Evolutionary conservation across 1,140 invertebrate species (phyloP).

Genomic region (Alviniconcha marisindica): DNA sequence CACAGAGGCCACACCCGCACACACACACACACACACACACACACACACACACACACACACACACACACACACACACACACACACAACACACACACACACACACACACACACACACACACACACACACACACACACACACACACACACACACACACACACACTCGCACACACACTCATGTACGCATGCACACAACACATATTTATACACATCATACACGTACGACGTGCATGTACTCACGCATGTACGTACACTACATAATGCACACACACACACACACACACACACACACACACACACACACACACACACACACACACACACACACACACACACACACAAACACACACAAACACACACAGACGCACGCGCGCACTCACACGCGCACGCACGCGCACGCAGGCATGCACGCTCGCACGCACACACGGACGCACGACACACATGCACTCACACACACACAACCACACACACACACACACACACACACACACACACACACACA

Average conservation of each 20-base stretch:
- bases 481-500: neutral
- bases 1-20: neutral
- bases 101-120: slow-evolving; percentile 2
- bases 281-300: slow-evolving; percentile 9
- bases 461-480: slow-evolving; percentile 29
- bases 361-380: neutral
- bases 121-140: slow-evolving; percentile 3
- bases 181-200: neutral
- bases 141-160: slow-evolving; percentile 8
- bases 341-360: neutral
- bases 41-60: slow-evolving; percentile 7
- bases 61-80: neutral
- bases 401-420: neutral
- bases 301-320: neutral
- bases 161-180: neutral
- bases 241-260: too few species aligned
- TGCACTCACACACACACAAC: neutral
- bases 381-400: neutral
- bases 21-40: slow-evolving; percentile 27
- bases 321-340: slow-evolving; percentile 1
- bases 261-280: slow-evolving; percentile 4
- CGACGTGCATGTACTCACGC: neutral
- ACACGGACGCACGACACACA: neutral
- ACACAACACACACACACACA: slow-evolving; percentile 1
- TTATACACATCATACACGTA: neutral